These are phyloP conservation scores for Tamandua tetradactyla DNA, from an alignment of 2,797 vertebrate species.

Conservation along the genomic window DNA sequence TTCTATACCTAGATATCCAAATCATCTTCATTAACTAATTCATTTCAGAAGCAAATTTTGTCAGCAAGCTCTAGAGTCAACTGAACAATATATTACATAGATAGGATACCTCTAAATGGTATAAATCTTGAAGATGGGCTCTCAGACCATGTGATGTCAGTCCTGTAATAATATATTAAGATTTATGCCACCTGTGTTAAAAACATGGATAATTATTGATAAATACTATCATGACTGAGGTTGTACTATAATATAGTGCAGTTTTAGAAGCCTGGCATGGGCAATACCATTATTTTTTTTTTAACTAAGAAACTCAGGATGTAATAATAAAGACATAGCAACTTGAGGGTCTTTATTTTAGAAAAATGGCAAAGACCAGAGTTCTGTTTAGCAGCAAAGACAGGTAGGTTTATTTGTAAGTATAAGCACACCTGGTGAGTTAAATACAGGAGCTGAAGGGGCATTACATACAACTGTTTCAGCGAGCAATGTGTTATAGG, in stretches of 20 bases:
- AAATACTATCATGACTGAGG: slow-evolving; percentile 86
- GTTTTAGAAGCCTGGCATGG: slow-evolving; percentile 88
- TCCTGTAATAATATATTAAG: slow-evolving; percentile 93
- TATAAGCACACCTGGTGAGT: slow-evolving; percentile 99
- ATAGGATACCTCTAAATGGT: slow-evolving; percentile 91
- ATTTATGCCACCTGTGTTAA: slow-evolving; percentile 92
- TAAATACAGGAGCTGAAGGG: slow-evolving; percentile 99
- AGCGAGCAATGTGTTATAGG: slow-evolving; percentile 99
- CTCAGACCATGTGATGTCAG: slow-evolving; percentile 90
- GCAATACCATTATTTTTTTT: slow-evolving; percentile 76
- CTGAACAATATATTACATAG: slow-evolving; percentile 87
- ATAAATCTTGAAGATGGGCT: slow-evolving; percentile 91
- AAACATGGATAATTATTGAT: slow-evolving; percentile 90
- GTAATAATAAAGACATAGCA: slow-evolving; percentile 71
- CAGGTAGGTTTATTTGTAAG: slow-evolving; percentile 85
- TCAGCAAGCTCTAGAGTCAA: slow-evolving; percentile 86
- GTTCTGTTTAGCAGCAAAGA: slow-evolving; percentile 76
- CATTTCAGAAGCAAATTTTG: slow-evolving; percentile 81
- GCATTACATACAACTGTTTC: slow-evolving; percentile 99
- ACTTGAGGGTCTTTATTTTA: slow-evolving; percentile 75
- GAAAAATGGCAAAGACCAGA: slow-evolving; percentile 81
- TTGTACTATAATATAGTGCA: slow-evolving; percentile 92
- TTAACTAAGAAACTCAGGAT: slow-evolving; percentile 77
- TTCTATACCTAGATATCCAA: slow-evolving; percentile 79
- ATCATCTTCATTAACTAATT: slow-evolving; percentile 82